Evolutionary conservation across 2,888 invertebrate genomes (phyloP).

Genomic region (Parnassius mnemosyne): DNA sequence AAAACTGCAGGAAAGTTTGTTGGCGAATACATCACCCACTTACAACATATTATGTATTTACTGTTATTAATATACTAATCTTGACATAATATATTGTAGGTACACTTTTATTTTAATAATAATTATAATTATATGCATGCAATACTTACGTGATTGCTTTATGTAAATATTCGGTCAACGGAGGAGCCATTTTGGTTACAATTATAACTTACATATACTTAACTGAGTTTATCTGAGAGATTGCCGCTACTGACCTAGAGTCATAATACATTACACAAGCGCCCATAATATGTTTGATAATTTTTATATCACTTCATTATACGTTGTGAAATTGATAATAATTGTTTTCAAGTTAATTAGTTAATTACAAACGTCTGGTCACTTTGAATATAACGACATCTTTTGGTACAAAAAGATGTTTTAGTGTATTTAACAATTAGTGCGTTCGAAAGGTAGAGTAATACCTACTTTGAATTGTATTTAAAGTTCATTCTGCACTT

Average conservation of each 20-base stretch:
- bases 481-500: too few species aligned
- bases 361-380: not conserved
- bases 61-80: too few species aligned
- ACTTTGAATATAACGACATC: not conserved
- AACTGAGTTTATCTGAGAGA: slow-evolving; percentile 14
- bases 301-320: slow-evolving; percentile 18
- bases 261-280: slow-evolving; percentile 6
- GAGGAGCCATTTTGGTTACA: not conserved
- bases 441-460: too few species aligned
- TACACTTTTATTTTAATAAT: too few species aligned
- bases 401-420: not conserved
- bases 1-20: too few species aligned
- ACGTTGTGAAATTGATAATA: not conserved
- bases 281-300: slow-evolving; percentile 13
- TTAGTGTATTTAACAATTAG: too few species aligned
- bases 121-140: not conserved
- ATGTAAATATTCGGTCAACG: slow-evolving; percentile 4
- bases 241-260: slow-evolving; percentile 19
- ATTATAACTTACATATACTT: not conserved
- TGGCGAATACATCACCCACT: too few species aligned
- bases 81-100: too few species aligned
- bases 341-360: not conserved
- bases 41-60: too few species aligned
- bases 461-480: too few species aligned
- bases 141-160: slow-evolving; percentile 9